Evolutionary conservation across 1,140 invertebrate genomes (phyloP).

Genomic region (Lordiphosa clarofinis): DNA sequence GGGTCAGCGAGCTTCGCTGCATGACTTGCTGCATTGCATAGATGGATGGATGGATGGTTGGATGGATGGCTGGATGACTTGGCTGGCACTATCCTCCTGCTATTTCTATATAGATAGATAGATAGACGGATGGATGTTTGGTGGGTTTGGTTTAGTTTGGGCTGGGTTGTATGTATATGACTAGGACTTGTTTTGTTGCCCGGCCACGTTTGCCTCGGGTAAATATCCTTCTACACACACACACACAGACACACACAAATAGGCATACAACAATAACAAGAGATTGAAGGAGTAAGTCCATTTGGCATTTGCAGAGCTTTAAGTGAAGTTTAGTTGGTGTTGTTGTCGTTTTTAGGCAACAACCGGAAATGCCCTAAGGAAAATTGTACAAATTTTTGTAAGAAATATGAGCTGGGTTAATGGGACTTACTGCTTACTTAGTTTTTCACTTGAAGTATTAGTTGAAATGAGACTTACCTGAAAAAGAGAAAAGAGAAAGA

Average conservation of each 20-base stretch:
- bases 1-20: slow-evolving; percentile 73
- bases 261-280: slow-evolving; percentile 33
- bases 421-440: slow-evolving; percentile 15
- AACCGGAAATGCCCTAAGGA: slow-evolving; percentile 8
- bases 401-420: slow-evolving; percentile 1
- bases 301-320: slow-evolving; percentile 29
- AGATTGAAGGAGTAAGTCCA: slow-evolving; percentile 46
- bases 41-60: slow-evolving; percentile 65
- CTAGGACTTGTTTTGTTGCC: slow-evolving; percentile 54
- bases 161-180: slow-evolving; percentile 19
- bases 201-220: slow-evolving; percentile 57
- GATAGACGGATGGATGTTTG: slow-evolving; percentile 32
- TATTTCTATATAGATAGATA: slow-evolving; percentile 28
- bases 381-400: no score
- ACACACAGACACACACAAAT: slow-evolving; percentile 14
- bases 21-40: slow-evolving; percentile 76
- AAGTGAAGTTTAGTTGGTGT: slow-evolving; percentile 21
- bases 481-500: no score
- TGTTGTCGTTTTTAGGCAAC: slow-evolving; percentile 33
- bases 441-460: not conserved
- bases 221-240: slow-evolving; percentile 38
- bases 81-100: slow-evolving; percentile 11
- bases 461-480: not conserved
- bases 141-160: no score
- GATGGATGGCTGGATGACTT: slow-evolving; percentile 47